Evolutionary conservation across 2,113 vertebrate genomes (phyloP).

Genomic region (Thryonomys swinderianus): DNA sequence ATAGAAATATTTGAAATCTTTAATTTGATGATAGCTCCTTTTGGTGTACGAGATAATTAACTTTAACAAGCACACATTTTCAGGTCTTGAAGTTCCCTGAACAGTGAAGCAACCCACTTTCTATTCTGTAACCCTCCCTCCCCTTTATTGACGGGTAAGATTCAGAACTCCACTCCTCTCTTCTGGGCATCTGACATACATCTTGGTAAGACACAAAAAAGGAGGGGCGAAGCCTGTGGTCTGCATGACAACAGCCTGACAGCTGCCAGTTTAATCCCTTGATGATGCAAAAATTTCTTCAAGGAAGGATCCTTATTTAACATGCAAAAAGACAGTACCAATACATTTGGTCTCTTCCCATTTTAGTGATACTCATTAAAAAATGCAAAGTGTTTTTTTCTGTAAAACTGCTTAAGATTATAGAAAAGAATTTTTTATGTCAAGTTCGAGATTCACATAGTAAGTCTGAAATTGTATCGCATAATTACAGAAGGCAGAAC

Average conservation of each 20-base stretch:
- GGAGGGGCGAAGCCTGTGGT: conserved; percentile 76
- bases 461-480: not conserved
- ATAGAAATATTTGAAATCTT: not conserved
- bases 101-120: conserved; percentile 52
- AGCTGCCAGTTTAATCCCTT: conserved; percentile 85
- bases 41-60: not conserved
- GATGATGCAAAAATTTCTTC: conserved; percentile 84
- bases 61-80: not conserved
- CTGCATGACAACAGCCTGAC: conserved; percentile 71
- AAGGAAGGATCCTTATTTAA: conserved; percentile 83
- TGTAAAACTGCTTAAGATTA: conserved; percentile 67
- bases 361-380: conserved; percentile 73
- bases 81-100: conserved; percentile 28
- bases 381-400: conserved; percentile 60
- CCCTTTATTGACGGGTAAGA: conserved; percentile 76
- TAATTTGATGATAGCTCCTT: not conserved
- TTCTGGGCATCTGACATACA: conserved; percentile 86
- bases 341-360: conserved; percentile 72
- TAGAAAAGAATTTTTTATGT: not conserved
- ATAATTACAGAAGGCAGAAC: conserved; percentile 12
- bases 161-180: conserved; percentile 81
- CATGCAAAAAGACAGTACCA: conserved; percentile 78
- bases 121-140: conserved; percentile 62
- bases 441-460: not conserved
- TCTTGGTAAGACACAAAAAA: conserved; percentile 75